Evolutionary conservation across 2,888 invertebrate genomes (phyloP).

Genomic region (Desoria tigrina): DNA sequence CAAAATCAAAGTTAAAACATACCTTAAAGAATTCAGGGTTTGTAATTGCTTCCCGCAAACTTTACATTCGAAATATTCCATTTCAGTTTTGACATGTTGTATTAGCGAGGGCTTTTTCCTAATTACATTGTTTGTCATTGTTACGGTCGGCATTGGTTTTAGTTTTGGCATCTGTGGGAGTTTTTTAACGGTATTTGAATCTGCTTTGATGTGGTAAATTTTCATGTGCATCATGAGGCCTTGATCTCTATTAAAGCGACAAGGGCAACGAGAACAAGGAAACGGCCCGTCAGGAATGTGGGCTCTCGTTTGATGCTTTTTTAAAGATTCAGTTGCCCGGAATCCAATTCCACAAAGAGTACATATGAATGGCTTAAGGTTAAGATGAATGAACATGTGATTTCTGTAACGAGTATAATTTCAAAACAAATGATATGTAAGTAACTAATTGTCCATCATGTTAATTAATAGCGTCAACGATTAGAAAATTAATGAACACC

Average conservation of each 20-base stretch:
- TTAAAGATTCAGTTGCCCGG: background rate
- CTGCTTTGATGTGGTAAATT: slow-evolving; percentile 14
- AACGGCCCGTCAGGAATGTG: background rate
- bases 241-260: background rate
- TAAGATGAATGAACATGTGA: slow-evolving; percentile 31
- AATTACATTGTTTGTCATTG: background rate
- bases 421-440: too few species aligned
- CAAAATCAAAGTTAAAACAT: too few species aligned
- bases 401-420: slow-evolving; percentile 24
- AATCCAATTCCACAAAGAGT: background rate
- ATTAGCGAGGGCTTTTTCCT: slow-evolving; percentile 4
- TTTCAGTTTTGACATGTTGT: background rate
- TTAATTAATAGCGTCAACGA: too few species aligned
- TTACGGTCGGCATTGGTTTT: background rate
- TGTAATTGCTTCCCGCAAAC: background rate
- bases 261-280: slow-evolving; percentile 12
- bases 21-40: background rate
- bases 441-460: too few species aligned
- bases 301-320: background rate
- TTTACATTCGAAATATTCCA: background rate
- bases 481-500: too few species aligned
- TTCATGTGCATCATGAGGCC: background rate
- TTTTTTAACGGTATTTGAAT: background rate
- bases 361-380: slow-evolving; percentile 28
- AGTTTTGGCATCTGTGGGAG: background rate